Base-by-base conservation (phyloP, 2,113 vertebrate genomes). In the Mastomys natalensis region DNA sequence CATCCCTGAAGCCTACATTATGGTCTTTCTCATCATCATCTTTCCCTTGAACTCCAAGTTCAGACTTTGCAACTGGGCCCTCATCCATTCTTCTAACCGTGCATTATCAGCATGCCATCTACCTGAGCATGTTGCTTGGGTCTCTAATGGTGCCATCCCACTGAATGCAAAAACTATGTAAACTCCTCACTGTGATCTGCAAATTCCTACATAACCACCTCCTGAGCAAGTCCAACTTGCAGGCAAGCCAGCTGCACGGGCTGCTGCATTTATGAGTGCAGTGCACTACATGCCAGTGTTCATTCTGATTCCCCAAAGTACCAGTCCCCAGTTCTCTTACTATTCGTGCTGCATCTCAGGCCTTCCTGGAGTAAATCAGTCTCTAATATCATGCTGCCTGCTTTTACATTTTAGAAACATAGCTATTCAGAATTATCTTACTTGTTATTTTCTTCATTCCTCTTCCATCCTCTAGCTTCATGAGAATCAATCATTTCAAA, bases 381-480 rank as follows among this genome's bases (percentile, higher is more conserved):
- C 22, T 37, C 48, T 62, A 16, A 60, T 34, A 58, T 8, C 37
- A 0, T 76, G 34, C 72, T 6, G 22, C 21, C 76, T 85, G 15
- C 2, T 24, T 90, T 51, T 90, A 55, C 82, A 87, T 90, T 82
- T 78, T 68, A 15, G n/a, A 22, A 87, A 10, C 64, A 60, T 76
- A 89, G 48, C 37, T 53, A 55, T 91, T 84, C 90, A 34, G 94
- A 88, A 91, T 81, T 12, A 45, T 70, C 53, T 76, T 53, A 26
- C 6, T 80, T 82, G 34, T 15, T 70, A 73, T 84, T 93, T 91
- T 68, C 74, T 88, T 85, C 76, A 51, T 87, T 66, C 81, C 53
- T 10, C 82, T 31, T 74, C 43, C 45, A 82, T 51, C 37, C 5
- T 15, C 5, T 72, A 51, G 16, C 37, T 73, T 48, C 17, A 29